These are phyloP conservation scores for Autographa gamma DNA, from an alignment of 2,888 invertebrate genomes.

Conservation along the genomic window DNA sequence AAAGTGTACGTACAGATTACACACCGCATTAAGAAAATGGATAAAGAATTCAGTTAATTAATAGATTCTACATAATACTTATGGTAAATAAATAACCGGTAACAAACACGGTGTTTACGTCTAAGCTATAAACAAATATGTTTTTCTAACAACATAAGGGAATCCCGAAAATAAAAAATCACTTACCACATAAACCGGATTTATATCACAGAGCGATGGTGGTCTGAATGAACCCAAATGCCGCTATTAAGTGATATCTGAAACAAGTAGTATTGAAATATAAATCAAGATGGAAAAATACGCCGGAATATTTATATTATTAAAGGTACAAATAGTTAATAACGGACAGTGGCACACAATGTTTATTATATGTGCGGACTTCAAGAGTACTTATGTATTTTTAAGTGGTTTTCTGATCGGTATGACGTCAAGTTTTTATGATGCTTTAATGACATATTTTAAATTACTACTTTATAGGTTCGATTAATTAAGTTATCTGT, in stretches of 20 bases:
- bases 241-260: constrained; percentile 55
- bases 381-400: constrained; percentile 8
- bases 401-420: constrained; percentile 27
- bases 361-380: constrained; percentile 24
- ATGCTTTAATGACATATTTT: constrained; percentile 11
- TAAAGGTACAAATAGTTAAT: background rate
- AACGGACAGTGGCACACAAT: background rate
- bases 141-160: background rate
- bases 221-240: constrained; percentile 52
- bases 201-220: constrained; percentile 66
- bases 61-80: background rate
- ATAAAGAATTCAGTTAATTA: background rate
- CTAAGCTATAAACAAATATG: background rate
- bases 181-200: constrained; percentile 68
- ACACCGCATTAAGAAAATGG: background rate
- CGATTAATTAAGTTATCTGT: background rate
- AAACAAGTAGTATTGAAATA: constrained; percentile 33
- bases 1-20: background rate
- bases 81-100: background rate
- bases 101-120: background rate
- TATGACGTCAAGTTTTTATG: constrained; percentile 31
- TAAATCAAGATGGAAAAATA: constrained; percentile 15
- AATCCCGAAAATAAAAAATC: background rate
- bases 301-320: constrained; percentile 25
- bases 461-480: background rate